Base-by-base conservation (phyloP, 2,888 invertebrate species). In the Acanthoscelides obtectus region DNA sequence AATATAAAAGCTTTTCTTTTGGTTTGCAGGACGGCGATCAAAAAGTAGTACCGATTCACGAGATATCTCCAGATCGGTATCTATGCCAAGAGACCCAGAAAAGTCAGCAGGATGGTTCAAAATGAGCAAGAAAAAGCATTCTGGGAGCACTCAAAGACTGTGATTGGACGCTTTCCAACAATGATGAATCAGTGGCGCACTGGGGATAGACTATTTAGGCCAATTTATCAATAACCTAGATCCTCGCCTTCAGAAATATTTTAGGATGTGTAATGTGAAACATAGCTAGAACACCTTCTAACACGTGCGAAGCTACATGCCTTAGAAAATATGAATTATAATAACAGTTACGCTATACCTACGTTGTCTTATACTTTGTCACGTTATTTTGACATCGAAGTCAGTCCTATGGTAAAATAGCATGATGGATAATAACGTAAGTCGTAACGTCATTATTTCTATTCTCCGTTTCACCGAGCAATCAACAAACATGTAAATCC, bases 101-200 rank as follows among this genome's bases (percentile, higher is more conserved):
- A 91, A 92, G 83, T 90, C 90, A 74, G 91, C 92, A 64, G 92
- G 92, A 71, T 93, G 92, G 93, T 92, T 92, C 80, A 91, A 90
- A 82, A 83, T 90, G 79, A 86, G 87, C 0, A 86, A 85, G 80
- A 91, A 88, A 80, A 87, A 87, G 78, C 80, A 82, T 70, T 80
- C 82, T 68, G 78, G 76, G 27, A 82, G 81, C 76, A 79, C 80
- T 22, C 83, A 83, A 74, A 80, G 81, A 78, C 81, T 83, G 82
- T 83, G 81, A 83, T 80, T 70, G 6, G 22, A 67, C 22, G 22
- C 67, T 67, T 67, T 22, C 22, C 2, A 22, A 67, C n/a, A 64
- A 64, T 22, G 12, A 17, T 12, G 12, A 64, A 20, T 64, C 69
- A 69, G 69, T 64, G 63, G 69, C 69, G 64, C 20, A 22, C 22